Percentiles rank a stretch among this genome's conserved stretches.
phyloP scores from a whole-genome alignment of 2,888 invertebrate genomes.

The Eudemis profundana region DNA sequence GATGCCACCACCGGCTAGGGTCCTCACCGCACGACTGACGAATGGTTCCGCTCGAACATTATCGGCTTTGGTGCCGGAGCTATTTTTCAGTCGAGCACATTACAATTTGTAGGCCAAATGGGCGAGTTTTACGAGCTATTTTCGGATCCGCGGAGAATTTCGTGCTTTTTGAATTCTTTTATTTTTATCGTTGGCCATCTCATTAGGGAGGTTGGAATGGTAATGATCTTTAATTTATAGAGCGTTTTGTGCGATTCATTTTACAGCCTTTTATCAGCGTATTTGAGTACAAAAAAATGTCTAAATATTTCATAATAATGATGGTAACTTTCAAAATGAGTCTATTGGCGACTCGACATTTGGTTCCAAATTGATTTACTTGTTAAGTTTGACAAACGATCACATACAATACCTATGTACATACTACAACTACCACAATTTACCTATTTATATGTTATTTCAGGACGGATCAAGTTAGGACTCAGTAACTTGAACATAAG shows the following conservation, averaged over 20 bases:
- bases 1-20: conserved; percentile 20
- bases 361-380: too few relatives aligned
- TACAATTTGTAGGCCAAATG: conserved; percentile 61
- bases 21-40: conserved; percentile 57
- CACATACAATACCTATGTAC: too few relatives aligned
- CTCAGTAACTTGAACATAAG: too few relatives aligned
- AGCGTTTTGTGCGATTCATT: conserved; percentile 7
- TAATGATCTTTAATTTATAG: conserved; percentile 14
- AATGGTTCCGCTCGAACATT: conserved; percentile 71
- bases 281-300: background rate
- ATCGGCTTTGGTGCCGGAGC: conserved; percentile 65
- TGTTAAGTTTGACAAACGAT: too few relatives aligned
- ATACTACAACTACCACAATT: too few relatives aligned
- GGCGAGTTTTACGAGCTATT: conserved; percentile 54
- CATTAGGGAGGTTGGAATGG: conserved; percentile 33
- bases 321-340: too few relatives aligned
- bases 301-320: too few relatives aligned
- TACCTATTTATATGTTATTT: too few relatives aligned
- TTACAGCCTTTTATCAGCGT: background rate
- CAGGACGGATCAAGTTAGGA: too few relatives aligned
- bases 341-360: too few relatives aligned
- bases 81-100: conserved; percentile 70
- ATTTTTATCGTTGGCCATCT: conserved; percentile 36
- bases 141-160: conserved; percentile 41
- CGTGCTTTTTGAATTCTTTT: conserved; percentile 31